Base-by-base conservation (phyloP, 2,113 vertebrate species). In the Sinocyclocheilus grahami region DNA sequence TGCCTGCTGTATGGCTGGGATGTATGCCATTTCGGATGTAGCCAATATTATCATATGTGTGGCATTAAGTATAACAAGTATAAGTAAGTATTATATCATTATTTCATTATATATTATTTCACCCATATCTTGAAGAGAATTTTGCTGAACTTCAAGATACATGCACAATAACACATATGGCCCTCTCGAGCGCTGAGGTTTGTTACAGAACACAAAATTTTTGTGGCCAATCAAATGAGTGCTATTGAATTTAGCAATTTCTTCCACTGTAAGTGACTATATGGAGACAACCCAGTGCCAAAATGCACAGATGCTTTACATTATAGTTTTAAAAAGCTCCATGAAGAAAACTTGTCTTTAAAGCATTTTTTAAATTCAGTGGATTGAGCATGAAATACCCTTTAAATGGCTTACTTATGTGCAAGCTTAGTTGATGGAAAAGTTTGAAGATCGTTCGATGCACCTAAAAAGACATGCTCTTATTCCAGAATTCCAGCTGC, bases 301-400 rank as follows among this genome's bases (percentile, higher is more conserved):
- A 63, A 82, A 24, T 82, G 60, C 60, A 82, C 79, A 48, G 60
- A 67, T 65, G 60, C 39, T 48, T 24, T 82, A 48, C 39, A 65
- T 82, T 82, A 82, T 11, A 82, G 2, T 81, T n/a, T 81, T 10
- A 6, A 81, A 63, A 6, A 4, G 37, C 33, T 39, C 18, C 69
- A 39, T 39, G 33, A 80, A 80, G 20, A 80, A 1, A 13, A 16
- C 37, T 46, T 63, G 55, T 33, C 22, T 63, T 80, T 62, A 78
- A 55, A 22, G 58, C 62, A 67, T 37, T 9, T 80, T 63, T 24
- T 65, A 20, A 46, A 65, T 67, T 46, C 14, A 65, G 42, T 20
- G 16, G 7, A 46, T 48, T 24, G 14, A 46, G 16, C 79, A 65
- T 65, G 60, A 48, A 82, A 67, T 27, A 65, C 62, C 7, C 8